A percentile compares a stretch with the other conserved stretches of the same genome.
These are phyloP conservation scores for Muscina levida DNA, from an alignment of 2,888 invertebrate species.

Conservation along the genomic window DNA sequence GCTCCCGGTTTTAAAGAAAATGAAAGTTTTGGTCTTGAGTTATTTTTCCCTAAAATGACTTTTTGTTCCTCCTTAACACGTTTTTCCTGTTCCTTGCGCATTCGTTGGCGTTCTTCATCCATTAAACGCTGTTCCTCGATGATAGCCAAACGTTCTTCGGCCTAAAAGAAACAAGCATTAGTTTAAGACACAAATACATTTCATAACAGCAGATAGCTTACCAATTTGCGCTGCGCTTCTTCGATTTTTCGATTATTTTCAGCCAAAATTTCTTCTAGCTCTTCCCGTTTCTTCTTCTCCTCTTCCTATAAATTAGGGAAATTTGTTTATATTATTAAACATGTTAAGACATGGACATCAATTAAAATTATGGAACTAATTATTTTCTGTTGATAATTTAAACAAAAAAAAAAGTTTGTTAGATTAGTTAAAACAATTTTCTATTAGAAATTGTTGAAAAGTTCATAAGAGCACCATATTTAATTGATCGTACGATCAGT, in stretches of 20 bases:
- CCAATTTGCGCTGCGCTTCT: constrained; percentile 97
- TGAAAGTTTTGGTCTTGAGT: constrained; percentile 96
- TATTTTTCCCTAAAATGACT: constrained; percentile 97
- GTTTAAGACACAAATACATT: neutral
- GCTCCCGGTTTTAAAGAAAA: constrained; percentile 91
- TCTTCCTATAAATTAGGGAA: constrained; percentile 91
- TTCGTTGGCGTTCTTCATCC: constrained; percentile 95
- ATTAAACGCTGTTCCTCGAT: constrained; percentile 97
- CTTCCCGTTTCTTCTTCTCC: constrained; percentile 96
- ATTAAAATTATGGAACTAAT: constrained; percentile 51
- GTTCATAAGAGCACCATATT: constrained; percentile 28
- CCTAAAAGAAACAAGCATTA: constrained; percentile 82
- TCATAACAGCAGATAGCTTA: constrained; percentile 80
- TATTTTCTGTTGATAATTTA: constrained; percentile 45
- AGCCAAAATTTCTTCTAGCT: constrained; percentile 96
- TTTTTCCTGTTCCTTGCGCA: constrained; percentile 96
- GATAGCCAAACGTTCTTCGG: constrained; percentile 97
- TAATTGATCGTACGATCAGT: neutral
- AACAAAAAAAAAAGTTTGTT: constrained; percentile 53
- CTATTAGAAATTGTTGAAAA: constrained; percentile 5
- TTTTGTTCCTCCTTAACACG: constrained; percentile 97
- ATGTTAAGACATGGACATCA: constrained; percentile 3
- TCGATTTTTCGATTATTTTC: constrained; percentile 99
- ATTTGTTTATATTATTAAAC: constrained; percentile 59
- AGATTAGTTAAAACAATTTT: constrained; percentile 34